These are phyloP conservation scores for Gymnopithys bicolor DNA, from an alignment of 2,797 vertebrate species.

Conservation along the genomic window DNA sequence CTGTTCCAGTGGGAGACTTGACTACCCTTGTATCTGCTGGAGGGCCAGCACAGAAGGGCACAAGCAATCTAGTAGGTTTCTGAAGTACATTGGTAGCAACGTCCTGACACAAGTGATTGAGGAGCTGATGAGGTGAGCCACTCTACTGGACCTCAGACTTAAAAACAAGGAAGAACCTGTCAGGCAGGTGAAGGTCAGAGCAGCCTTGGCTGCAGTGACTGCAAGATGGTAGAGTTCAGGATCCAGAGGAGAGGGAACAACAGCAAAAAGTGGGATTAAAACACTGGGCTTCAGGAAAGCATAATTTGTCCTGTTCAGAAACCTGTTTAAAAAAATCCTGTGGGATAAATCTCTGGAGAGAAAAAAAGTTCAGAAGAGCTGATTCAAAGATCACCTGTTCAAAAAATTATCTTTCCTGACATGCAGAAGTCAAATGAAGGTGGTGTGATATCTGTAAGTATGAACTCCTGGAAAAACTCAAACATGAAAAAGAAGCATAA, in stretches of 20 bases:
- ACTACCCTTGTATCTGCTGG: not conserved
- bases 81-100: not conserved
- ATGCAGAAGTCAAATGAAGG: not conserved
- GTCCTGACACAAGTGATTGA: not conserved
- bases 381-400: not conserved
- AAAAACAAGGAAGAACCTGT: not conserved
- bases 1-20: not conserved
- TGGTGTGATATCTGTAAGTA: not conserved
- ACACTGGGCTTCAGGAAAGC: not conserved
- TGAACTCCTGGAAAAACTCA: not conserved
- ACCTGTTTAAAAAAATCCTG: not conserved
- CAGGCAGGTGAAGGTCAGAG: not conserved
- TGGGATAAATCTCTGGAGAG: not conserved
- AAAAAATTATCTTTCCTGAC: not conserved
- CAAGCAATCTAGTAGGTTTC: not conserved
- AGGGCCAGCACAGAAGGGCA: not conserved
- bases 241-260: not conserved
- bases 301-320: not conserved
- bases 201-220: not conserved
- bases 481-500: not conserved
- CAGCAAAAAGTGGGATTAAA: not conserved
- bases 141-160: not conserved
- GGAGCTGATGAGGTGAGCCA: not conserved
- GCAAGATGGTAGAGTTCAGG: not conserved
- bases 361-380: not conserved